Evolutionary conservation across 2,888 invertebrate species (phyloP).

Genomic region (Ophion obscuratus): DNA sequence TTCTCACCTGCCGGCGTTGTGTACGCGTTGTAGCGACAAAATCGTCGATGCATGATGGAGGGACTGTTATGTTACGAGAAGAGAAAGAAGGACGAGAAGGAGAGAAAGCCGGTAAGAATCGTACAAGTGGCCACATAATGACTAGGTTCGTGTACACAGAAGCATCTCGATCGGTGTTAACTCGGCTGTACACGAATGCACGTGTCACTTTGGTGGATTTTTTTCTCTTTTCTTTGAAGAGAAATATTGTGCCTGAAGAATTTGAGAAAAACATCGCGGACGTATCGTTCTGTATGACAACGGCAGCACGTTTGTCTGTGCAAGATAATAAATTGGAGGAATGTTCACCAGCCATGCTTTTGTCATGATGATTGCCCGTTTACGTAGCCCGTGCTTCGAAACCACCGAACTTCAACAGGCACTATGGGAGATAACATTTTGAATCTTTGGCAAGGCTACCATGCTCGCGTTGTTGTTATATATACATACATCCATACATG

Average conservation of each 20-base stretch:
- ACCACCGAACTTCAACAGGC: not conserved
- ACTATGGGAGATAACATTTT: constrained; percentile 47
- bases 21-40: not conserved
- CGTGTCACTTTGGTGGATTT: not conserved
- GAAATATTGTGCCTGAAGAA: not conserved
- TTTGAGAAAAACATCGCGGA: not conserved
- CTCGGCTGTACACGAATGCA: not conserved
- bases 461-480: constrained; percentile 15
- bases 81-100: not conserved
- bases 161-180: constrained; percentile 40
- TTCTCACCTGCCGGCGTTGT: not conserved
- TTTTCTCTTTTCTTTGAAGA: not conserved
- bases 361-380: constrained; percentile 81
- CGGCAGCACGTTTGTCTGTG: constrained; percentile 69
- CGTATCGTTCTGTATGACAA: constrained; percentile 10
- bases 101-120: not conserved
- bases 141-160: constrained; percentile 33
- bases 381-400: constrained; percentile 75
- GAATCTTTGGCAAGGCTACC: constrained; percentile 48
- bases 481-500: not conserved
- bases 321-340: constrained; percentile 82
- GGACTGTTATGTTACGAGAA: constrained; percentile 14
- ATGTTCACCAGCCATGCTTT: constrained; percentile 80
- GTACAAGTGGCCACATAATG: constrained; percentile 9
- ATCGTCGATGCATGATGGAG: constrained; percentile 16